phyloP scores from a whole-genome alignment of 2,113 vertebrate species.

The Agapornis roseicollis region DNA sequence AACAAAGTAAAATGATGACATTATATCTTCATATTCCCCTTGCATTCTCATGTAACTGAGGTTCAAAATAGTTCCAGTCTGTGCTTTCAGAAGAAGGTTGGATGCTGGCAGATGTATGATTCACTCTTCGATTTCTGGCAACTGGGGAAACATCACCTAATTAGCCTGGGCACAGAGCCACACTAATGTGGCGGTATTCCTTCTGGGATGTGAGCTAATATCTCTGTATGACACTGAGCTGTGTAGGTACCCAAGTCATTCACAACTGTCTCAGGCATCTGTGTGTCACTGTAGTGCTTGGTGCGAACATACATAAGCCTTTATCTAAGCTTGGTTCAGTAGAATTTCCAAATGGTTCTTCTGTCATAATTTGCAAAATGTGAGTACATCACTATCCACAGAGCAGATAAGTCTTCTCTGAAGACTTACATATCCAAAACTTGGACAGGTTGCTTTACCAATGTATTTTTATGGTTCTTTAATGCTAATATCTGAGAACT shows the following conservation, averaged over 20 bases:
- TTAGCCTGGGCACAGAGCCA: neutral
- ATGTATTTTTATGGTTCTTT: neutral
- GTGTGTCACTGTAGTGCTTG: neutral
- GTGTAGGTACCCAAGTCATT: neutral
- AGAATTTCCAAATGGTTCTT: neutral
- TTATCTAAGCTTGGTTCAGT: neutral
- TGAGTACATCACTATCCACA: neutral
- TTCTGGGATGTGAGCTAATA: neutral
- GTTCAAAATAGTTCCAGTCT: neutral
- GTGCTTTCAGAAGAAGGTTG: neutral
- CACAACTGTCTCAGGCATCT: neutral
- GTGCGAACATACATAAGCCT: neutral
- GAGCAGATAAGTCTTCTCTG: neutral
- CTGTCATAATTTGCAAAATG: neutral
- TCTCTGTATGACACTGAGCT: neutral
- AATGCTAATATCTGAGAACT: neutral
- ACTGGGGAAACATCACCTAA: slow-evolving; percentile 16
- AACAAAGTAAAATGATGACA: neutral
- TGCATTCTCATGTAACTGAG: neutral
- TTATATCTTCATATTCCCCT: neutral
- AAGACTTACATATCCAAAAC: neutral
- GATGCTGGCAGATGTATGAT: slow-evolving; percentile 18
- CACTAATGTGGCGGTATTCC: neutral
- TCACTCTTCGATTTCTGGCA: slow-evolving; percentile 24
- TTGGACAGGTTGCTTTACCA: neutral